phyloP scores from a whole-genome alignment of 2,888 invertebrate genomes.

The Sarcophaga carnaria region DNA sequence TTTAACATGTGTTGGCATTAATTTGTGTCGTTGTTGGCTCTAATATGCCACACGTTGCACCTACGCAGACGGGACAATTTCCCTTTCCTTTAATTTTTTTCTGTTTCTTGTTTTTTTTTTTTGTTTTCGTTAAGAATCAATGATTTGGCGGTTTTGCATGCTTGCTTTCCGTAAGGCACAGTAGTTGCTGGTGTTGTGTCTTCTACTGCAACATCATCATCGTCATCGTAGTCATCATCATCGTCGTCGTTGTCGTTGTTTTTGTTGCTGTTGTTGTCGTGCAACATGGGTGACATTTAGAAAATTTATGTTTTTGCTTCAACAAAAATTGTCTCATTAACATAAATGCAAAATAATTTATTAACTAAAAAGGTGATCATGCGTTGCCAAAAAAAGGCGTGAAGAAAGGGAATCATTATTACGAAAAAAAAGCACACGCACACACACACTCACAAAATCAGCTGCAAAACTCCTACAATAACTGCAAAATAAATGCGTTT shows the following conservation, averaged over 20 bases:
- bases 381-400: conserved; percentile 63
- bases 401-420: conserved; percentile 41
- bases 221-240: not conserved
- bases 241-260: not conserved
- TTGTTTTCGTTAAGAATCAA: conserved; percentile 20
- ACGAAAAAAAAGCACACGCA: not conserved
- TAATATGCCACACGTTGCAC: conserved; percentile 39
- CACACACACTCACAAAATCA: not conserved
- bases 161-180: not conserved
- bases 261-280: conserved; percentile 37
- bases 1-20: conserved; percentile 64
- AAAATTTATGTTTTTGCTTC: conserved; percentile 68
- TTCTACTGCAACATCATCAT: not conserved
- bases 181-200: conserved; percentile 39
- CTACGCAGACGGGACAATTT: conserved; percentile 49
- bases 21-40: conserved; percentile 36
- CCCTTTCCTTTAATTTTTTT: conserved; percentile 9
- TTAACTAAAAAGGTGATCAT: conserved; percentile 70
- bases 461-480: conserved; percentile 39
- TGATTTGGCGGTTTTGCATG: conserved; percentile 5
- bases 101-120: not conserved
- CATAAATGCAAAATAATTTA: conserved; percentile 75
- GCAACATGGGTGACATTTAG: conserved; percentile 65
- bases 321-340: conserved; percentile 72
- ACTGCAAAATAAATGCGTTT: not conserved